A percentile compares a stretch with the other conserved stretches of the same genome.
phyloP scores from a whole-genome alignment of 2,113 vertebrate species.

The Cephalopterus ornatus region DNA sequence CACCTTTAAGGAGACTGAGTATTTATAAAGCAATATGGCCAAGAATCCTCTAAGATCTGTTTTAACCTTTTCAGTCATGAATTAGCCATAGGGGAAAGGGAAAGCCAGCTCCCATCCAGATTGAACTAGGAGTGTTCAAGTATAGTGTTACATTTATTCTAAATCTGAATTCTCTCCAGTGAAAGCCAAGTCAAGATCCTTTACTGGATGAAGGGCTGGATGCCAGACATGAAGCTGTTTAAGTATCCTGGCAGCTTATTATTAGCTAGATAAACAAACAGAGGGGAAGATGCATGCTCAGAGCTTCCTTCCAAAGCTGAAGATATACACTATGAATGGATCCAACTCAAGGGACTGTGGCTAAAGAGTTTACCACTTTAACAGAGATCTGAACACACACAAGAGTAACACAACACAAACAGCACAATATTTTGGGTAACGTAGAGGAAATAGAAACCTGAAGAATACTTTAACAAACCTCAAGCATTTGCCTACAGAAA shows the following conservation, averaged over 20 bases:
- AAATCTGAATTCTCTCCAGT: not conserved
- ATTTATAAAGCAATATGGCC: not conserved
- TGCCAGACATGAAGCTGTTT: conserved; percentile 9
- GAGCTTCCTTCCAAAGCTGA: conserved; percentile 40
- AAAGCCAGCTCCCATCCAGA: not conserved
- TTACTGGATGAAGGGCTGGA: conserved; percentile 12
- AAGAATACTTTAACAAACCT: not conserved
- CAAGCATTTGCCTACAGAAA: not conserved
- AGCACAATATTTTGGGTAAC: not conserved
- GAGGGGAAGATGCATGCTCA: not conserved
- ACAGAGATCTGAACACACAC: not conserved
- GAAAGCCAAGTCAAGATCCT: conserved; percentile 5
- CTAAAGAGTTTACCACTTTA: not conserved
- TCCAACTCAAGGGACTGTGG: not conserved
- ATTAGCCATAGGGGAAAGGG: not conserved
- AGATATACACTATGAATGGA: conserved; percentile 42
- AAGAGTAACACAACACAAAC: not conserved
- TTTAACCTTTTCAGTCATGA: not conserved
- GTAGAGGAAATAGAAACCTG: not conserved
- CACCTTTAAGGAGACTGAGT: not conserved
- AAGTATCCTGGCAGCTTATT: conserved; percentile 38
- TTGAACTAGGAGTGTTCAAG: not conserved
- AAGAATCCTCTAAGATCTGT: not conserved
- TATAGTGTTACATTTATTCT: not conserved
- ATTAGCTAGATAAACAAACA: conserved; percentile 61